Evolutionary conservation across 2,797 vertebrate genomes (phyloP).

Genomic region (Eidolon dupreanum): DNA sequence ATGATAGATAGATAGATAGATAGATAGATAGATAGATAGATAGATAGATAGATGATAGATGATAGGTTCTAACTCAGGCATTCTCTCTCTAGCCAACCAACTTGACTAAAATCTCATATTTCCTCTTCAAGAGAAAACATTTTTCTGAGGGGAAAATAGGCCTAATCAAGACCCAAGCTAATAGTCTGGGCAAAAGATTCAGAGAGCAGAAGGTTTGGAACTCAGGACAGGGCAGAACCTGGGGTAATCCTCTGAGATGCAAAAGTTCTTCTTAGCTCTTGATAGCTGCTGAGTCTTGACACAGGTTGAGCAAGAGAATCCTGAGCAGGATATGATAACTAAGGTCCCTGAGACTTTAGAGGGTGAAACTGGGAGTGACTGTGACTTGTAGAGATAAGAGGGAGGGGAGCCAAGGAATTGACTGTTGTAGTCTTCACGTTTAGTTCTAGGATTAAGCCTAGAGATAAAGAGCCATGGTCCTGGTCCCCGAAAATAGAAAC

Average conservation of each 20-base stretch:
- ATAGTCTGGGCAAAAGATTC: background rate
- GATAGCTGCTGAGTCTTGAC: background rate
- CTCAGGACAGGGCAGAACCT: background rate
- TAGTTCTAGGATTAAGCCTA: background rate
- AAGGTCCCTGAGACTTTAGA: background rate
- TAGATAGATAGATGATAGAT: too few species aligned
- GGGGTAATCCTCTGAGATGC: background rate
- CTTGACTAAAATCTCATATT: background rate
- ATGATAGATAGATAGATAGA: too few species aligned
- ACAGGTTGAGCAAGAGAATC: background rate
- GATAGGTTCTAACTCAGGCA: background rate
- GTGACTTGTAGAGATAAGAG: background rate
- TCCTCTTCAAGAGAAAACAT: background rate
- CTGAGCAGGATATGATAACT: background rate
- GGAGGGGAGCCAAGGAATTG: background rate
- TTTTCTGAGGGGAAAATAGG: background rate
- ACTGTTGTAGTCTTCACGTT: background rate
- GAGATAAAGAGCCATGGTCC: background rate
- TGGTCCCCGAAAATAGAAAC: background rate
- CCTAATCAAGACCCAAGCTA: background rate
- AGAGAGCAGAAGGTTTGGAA: background rate
- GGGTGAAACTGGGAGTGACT: background rate
- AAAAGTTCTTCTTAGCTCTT: background rate
- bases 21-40: too few species aligned
- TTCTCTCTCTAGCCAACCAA: background rate